Base-by-base conservation (phyloP, 2,888 invertebrate species). In the Diaprepes abbreviatus region DNA sequence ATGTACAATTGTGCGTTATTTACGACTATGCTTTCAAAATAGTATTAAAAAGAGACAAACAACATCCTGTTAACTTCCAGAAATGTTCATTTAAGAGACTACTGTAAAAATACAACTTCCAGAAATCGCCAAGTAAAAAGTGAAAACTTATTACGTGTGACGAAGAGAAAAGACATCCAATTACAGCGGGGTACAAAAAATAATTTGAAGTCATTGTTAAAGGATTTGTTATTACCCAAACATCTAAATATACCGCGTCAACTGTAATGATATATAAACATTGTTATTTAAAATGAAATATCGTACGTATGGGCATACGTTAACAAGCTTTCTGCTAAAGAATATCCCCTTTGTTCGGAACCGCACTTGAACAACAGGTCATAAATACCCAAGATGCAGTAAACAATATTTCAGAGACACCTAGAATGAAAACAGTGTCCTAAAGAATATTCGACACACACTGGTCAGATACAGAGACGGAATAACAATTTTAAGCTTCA, bases 231-330 rank as follows among this genome's bases (percentile, higher is more conserved):
- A 81, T 78, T 77, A 76, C 76, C 76, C 75, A 76, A 80, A 80
- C 79, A 81, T 81, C 79, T 79, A 79, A 79, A 81, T 80, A 79
- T 79, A 80, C 74, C 77, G 75, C 78, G 79, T 80, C 81, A 75
- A 71, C 66, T 74, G 75, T 77, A 82, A 82, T 82, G 82, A 83
- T 82, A 82, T 82, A 83, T 83, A 83, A 83, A 83, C 82, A 82
- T 82, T 81, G 82, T 81, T 82, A 82, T 82, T 82, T 81, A 82
- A 81, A 80, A 81, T 83, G 81, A 83, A 82, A 81, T 83, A 83
- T 81, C 76, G 81, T 79, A 75, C 78, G 78, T 80, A 81, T 78
- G 79, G 79, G 79, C 78, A 81, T 80, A 81, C 81, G 81, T 83
- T 83, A 83, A 83, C 83, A 83, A 83, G 83, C 79, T 79, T 81